Evolutionary conservation across 2,888 invertebrate genomes (phyloP).

Genomic region (Caenorhabditis sp.): DNA sequence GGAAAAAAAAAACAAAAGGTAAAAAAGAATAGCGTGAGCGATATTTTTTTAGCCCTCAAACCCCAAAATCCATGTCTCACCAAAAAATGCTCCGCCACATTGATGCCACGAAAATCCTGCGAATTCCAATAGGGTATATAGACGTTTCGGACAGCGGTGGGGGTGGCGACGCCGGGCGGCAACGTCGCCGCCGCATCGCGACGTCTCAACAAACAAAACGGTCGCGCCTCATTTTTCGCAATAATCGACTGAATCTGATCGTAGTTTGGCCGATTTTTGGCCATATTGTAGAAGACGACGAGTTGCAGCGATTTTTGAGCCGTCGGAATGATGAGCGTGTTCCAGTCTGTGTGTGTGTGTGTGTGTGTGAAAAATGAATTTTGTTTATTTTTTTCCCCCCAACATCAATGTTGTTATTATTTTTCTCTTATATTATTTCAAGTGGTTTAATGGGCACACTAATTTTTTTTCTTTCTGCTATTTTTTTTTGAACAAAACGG

Average conservation of each 20-base stretch:
- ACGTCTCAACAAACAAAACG: background rate
- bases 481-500: no score
- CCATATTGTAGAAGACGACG: background rate
- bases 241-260: background rate
- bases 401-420: no score
- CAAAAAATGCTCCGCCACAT: slow-evolving; percentile 26
- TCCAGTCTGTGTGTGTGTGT: background rate
- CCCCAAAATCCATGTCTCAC: background rate
- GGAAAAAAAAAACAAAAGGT: no score
- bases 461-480: no score
- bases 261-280: background rate
- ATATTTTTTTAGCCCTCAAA: no score
- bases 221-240: background rate
- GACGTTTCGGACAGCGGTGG: background rate
- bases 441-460: no score
- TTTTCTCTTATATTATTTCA: no score
- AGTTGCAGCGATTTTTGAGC: background rate
- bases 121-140: slow-evolving; percentile 26
- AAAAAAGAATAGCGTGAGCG: no score
- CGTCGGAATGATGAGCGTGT: background rate
- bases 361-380: background rate
- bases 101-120: slow-evolving; percentile 9
- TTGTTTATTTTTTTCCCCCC: no score
- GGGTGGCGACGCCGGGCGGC: no score
- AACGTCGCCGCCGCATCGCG: no score